These are phyloP conservation scores for Calosoma granatense DNA, from an alignment of 1,140 invertebrate species.

Conservation along the genomic window DNA sequence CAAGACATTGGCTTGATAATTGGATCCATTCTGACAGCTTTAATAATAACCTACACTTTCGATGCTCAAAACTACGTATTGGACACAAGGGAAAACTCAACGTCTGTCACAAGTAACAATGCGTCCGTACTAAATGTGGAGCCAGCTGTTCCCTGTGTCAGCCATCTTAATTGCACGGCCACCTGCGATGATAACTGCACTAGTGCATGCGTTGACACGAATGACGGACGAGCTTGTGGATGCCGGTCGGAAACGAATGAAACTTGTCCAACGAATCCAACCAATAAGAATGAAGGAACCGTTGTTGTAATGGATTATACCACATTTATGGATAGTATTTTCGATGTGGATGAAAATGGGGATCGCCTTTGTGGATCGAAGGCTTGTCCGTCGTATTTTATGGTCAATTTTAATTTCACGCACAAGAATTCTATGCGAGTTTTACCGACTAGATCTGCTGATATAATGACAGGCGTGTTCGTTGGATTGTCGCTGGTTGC, in stretches of 20 bases:
- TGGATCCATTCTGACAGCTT: conserved; percentile 38
- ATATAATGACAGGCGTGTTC: conserved; percentile 41
- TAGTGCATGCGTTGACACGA: background rate
- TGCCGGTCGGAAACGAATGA: background rate
- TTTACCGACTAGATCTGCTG: conserved; percentile 35
- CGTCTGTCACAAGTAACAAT: background rate
- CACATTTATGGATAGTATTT: conserved; percentile 32
- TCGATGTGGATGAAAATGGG: conserved; percentile 36
- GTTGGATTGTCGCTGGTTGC: conserved; percentile 42
- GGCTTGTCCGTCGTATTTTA: conserved; percentile 35
- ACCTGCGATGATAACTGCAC: background rate
- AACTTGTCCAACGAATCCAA: background rate
- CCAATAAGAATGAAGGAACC: background rate
- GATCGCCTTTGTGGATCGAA: conserved; percentile 42
- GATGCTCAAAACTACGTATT: conserved; percentile 20
- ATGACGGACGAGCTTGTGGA: background rate
- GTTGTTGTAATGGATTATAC: conserved; percentile 21
- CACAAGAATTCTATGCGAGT: conserved; percentile 12
- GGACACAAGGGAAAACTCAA: background rate
- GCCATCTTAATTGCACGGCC: background rate
- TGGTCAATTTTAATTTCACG: conserved; percentile 8
- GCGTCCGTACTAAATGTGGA: background rate
- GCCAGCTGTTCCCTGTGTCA: background rate
- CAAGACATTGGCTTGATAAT: conserved; percentile 47
- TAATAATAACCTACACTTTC: conserved; percentile 38